Percentiles rank a stretch among this genome's conserved stretches.
phyloP scores from a whole-genome alignment of 2,113 vertebrate species.

The Athene noctua region DNA sequence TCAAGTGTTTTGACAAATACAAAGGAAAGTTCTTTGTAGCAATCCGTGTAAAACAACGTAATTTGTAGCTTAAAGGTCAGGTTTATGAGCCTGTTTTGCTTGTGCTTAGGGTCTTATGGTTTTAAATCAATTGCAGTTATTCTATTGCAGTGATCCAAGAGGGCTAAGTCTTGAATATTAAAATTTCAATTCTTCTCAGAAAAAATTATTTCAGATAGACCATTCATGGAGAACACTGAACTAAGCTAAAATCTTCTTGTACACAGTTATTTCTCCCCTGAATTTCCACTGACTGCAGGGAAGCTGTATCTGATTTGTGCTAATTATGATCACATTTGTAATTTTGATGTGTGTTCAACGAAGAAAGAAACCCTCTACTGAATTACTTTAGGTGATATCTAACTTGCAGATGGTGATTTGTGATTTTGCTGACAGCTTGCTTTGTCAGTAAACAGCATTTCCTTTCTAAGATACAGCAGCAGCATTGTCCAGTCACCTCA shows the following conservation, averaged over 20 bases:
- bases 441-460: background rate
- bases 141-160: background rate
- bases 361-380: background rate
- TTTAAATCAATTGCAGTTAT: background rate
- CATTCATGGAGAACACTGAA: background rate
- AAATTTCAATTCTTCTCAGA: background rate
- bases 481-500: background rate
- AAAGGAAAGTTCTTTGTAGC: background rate
- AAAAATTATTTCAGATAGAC: background rate
- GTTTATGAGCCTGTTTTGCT: background rate
- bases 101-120: background rate
- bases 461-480: background rate
- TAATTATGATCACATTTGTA: background rate
- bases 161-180: accelerated
- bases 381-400: background rate
- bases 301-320: background rate
- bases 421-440: background rate
- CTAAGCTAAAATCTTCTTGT: background rate
- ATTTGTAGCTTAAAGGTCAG: background rate
- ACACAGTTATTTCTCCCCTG: background rate
- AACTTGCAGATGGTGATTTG: background rate
- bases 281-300: background rate
- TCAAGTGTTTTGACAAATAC: background rate
- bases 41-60: background rate
- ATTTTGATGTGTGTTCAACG: background rate